Evolutionary conservation across 2,888 invertebrate species (phyloP).

Genomic region (Phasia obesa): DNA sequence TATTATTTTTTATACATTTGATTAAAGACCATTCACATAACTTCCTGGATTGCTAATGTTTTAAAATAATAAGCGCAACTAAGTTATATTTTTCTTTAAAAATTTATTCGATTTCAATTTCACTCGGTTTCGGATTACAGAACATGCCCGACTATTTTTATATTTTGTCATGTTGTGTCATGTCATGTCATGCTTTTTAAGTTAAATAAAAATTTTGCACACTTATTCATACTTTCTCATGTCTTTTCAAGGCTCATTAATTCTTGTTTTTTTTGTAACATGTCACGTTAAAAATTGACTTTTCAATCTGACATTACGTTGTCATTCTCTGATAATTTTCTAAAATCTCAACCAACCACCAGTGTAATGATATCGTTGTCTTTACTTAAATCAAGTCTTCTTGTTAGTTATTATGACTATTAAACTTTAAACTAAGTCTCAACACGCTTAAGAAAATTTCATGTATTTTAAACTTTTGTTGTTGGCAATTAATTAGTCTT

Average conservation of each 20-base stretch:
- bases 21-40: too few relatives aligned
- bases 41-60: too few relatives aligned
- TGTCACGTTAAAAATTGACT: conserved; percentile 9
- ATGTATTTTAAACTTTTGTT: conserved; percentile 9
- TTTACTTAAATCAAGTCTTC: background rate
- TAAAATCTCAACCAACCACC: background rate
- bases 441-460: conserved; percentile 18
- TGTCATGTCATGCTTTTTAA: background rate
- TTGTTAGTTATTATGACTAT: background rate
- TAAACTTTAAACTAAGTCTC: background rate
- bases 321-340: background rate
- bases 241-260: background rate
- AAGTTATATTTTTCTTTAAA: too few relatives aligned
- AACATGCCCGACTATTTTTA: too few relatives aligned
- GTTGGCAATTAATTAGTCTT: conserved; percentile 3
- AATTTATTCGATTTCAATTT: too few relatives aligned
- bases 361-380: background rate
- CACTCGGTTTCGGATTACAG: too few relatives aligned
- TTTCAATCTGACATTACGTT: background rate
- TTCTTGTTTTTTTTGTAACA: conserved; percentile 6
- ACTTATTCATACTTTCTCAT: background rate
- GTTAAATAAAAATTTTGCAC: background rate
- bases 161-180: conserved; percentile 3
- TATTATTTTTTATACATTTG: too few relatives aligned
- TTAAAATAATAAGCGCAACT: too few relatives aligned